Evolutionary conservation across 2,888 invertebrate species (phyloP), one percentile per base, ranked within the genome.

Genomic region (Dioctria linearis): DNA sequence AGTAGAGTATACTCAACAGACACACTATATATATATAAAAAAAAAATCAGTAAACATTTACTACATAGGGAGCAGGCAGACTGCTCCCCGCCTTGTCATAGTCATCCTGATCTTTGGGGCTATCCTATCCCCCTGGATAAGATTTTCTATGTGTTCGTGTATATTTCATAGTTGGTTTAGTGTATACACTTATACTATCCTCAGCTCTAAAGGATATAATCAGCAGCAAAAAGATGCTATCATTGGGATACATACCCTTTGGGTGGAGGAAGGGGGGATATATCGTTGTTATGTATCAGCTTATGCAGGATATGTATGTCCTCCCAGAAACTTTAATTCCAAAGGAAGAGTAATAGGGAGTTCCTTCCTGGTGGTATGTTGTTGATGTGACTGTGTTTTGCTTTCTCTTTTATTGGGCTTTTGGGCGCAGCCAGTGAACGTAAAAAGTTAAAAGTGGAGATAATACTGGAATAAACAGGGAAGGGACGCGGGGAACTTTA

Each of bases 321-420:
- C 69, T 51, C 51, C 37, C 69, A 69, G 69, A 69, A 25, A 2
- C 25, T 25, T 25, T 25, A 25, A 25, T 51, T 39, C 69, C 39
- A 54, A 1, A 54, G 69, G 49, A 51, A 39, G 51, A 37, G 69
- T 9, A 5, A n/a, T 6, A 51, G 51, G 39, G 25, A 9, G 69
- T 4, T 69, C 39, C 40, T 65, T 65, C 42, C 25, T 25, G 25
- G 25, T 25, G 69, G 69, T 69, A 13, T 69, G 69, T 69, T 69
- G 69, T 69, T 69, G 69, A 69, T 69, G 69, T 49, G 37, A 69
- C 39, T 69, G 69, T 69, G 69, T 69, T 69, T 69, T 69, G 69
- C 69, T 69, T 69, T 69, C 69, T 69, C 69, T 69, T 69, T 69
- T 69, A 69, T 69, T 51, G 69, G 51, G 69, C 69, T 69, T 49